Evolutionary conservation across 2,113 vertebrate species (phyloP), one percentile per base, ranked within the genome.

Genomic region (Galbula dea): DNA sequence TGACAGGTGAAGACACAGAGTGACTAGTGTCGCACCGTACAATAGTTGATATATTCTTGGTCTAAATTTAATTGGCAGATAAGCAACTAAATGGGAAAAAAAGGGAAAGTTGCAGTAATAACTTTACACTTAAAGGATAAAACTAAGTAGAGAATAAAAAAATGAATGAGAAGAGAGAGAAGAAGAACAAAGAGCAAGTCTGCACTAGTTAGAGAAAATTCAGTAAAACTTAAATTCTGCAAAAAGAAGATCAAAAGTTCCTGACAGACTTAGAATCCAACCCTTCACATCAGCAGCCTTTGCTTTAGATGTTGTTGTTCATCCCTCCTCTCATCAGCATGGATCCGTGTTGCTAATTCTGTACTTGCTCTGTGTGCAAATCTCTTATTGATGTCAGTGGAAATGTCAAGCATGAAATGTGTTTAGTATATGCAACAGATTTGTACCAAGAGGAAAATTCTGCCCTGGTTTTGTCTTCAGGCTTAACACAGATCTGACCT

Each of bases 401-500:
- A 96, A 96, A 94, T 93, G 81, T 93, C 94, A 96, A 95, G 86
- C 81, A 59, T 93, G 67, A 93, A 94, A 92, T 89, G 29, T 55
- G 29, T 87, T 93, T 66, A 82, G 37, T 81, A 20, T 39, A 69
- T 36, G 59, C 52, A 95, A 83, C 46, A 74, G 59, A 79, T 65
- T 82, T 91, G 26, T 58, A 93, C 15, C 0, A 1, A 94, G 62
- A 73, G 34, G 54, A 90, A 76, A 93, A 89, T 67, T 80, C 84
- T 89, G 7, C 20, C 37, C 51, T 2, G 1, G 9, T 81, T 89
- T 92, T 89, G 17, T 87, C 46, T 89, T 73, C 30, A 48, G 59
- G 8, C 34, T 82, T 92, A 32, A 72, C 3, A 9, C 26, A 82
- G 41, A 62, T 51, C 24, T 57, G 66, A 73, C 39, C 37, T 84